Percentiles rank a stretch among this genome's conserved stretches.
Evolutionary conservation across 1,140 invertebrate genomes (phyloP).

Genomic region (Bombus pascuorum): DNA sequence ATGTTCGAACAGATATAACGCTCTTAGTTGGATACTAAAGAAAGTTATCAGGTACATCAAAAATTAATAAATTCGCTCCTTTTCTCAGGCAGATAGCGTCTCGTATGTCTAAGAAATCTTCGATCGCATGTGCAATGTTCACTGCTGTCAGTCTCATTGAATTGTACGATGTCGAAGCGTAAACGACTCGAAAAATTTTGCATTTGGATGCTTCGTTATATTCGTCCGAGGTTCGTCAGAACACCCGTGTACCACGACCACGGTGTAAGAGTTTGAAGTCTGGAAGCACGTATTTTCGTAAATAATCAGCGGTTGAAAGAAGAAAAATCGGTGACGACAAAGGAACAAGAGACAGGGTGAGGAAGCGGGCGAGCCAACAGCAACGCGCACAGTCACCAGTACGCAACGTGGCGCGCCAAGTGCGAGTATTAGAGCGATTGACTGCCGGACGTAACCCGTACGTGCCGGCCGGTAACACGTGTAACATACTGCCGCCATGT

Average conservation of each 20-base stretch:
- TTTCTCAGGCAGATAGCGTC: no score
- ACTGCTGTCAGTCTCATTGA: accelerated
- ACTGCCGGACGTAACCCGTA: slow-evolving; percentile 81
- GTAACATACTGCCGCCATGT: slow-evolving; percentile 81
- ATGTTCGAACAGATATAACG: no score
- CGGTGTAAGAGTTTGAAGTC: no score
- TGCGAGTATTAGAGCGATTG: slow-evolving; percentile 82
- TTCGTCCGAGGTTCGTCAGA: neutral
- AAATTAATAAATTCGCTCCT: no score
- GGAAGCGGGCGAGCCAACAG: slow-evolving; percentile 19
- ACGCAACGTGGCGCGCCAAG: slow-evolving; percentile 67
- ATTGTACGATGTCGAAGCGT: no score
- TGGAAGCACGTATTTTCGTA: neutral
- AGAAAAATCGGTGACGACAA: neutral
- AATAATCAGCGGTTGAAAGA: neutral
- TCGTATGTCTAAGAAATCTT: no score
- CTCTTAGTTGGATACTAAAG: no score
- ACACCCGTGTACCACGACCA: neutral
- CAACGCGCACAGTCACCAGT: slow-evolving; percentile 37
- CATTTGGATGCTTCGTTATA: no score
- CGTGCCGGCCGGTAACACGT: slow-evolving; percentile 81
- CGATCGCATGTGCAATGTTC: no score
- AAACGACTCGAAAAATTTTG: no score
- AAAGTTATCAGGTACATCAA: no score
- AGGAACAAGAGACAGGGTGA: neutral